Evolutionary conservation across 2,113 vertebrate genomes (phyloP).

Genomic region (Rhinogobius similis): DNA sequence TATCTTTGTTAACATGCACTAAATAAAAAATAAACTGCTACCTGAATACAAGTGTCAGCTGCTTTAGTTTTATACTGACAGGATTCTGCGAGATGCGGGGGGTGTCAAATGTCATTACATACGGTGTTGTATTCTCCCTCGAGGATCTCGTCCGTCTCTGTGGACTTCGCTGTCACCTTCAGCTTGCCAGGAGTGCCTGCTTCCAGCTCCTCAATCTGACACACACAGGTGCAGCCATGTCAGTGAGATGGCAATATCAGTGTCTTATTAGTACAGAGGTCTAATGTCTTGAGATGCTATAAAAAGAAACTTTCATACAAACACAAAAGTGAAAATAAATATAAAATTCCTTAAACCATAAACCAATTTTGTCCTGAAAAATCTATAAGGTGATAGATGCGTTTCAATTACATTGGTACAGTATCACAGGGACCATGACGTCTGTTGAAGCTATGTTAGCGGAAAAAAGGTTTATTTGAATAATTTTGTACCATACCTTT

Average conservation of each 20-base stretch:
- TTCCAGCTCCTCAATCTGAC: conserved; percentile 87
- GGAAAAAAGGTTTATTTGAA: too few relatives aligned
- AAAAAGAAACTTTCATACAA: not conserved
- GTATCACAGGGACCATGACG: too few relatives aligned
- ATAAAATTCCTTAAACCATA: not conserved
- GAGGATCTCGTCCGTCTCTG: conserved; percentile 78
- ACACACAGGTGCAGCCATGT: conserved; percentile 5
- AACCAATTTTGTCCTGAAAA: too few relatives aligned
- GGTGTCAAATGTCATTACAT: conserved; percentile 38
- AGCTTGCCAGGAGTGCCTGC: conserved; percentile 88
- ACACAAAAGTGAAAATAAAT: not conserved
- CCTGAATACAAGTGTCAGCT: not conserved
- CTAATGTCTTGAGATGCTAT: not conserved
- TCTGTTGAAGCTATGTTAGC: too few relatives aligned
- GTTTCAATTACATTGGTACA: too few relatives aligned
- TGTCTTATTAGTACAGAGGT: not conserved
- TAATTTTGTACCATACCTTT: too few relatives aligned
- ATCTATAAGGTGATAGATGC: too few relatives aligned
- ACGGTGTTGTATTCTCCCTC: conserved; percentile 94
- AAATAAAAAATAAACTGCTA: too few relatives aligned
- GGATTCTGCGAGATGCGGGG: not conserved
- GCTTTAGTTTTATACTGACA: not conserved
- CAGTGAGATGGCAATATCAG: not conserved
- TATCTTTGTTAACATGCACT: too few relatives aligned
- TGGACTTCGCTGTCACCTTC: conserved; percentile 89